Conservation (phyloP, 2,113 vertebrate species). For the Cephalopterus ornatus region DNA sequence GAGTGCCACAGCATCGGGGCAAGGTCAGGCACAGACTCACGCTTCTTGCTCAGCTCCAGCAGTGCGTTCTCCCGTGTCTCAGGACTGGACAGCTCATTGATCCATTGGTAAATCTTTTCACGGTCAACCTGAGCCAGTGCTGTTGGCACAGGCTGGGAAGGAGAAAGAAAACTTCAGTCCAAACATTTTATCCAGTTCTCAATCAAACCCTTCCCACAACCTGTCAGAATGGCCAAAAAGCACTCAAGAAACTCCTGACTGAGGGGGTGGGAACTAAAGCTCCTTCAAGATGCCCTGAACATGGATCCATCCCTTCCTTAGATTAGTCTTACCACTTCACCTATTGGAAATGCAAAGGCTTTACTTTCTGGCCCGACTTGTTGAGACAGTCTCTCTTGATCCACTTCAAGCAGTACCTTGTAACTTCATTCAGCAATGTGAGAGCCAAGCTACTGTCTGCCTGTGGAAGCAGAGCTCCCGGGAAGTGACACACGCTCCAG, state of each 20-base stretch:
- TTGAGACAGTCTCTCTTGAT: neutral
- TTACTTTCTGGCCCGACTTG: neutral
- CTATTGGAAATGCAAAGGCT: neutral
- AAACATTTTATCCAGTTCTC: neutral
- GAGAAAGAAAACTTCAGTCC: constrained; percentile 23
- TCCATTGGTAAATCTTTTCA: constrained; percentile 99
- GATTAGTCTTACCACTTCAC: neutral
- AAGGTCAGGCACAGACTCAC: constrained; percentile 93
- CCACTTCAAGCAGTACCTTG: neutral
- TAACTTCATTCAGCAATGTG: neutral
- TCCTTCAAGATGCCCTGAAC: neutral
- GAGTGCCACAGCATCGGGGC: constrained; percentile 99
- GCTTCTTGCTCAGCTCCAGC: constrained; percentile 96
- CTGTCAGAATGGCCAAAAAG: neutral
- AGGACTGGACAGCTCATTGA: constrained; percentile 96
- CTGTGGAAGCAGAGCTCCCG: neutral
- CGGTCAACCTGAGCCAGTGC: constrained; percentile 94
- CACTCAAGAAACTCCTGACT: neutral
- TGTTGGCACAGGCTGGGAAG: constrained; percentile 88
- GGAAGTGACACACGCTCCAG: neutral
- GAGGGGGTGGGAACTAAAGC: neutral
- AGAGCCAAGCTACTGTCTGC: neutral
- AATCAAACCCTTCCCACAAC: neutral
- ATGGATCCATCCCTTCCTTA: neutral
- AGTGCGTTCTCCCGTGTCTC: constrained; percentile 95